phyloP scores from a whole-genome alignment of 2,113 vertebrate genomes.

The Psephotus haematonotus region DNA sequence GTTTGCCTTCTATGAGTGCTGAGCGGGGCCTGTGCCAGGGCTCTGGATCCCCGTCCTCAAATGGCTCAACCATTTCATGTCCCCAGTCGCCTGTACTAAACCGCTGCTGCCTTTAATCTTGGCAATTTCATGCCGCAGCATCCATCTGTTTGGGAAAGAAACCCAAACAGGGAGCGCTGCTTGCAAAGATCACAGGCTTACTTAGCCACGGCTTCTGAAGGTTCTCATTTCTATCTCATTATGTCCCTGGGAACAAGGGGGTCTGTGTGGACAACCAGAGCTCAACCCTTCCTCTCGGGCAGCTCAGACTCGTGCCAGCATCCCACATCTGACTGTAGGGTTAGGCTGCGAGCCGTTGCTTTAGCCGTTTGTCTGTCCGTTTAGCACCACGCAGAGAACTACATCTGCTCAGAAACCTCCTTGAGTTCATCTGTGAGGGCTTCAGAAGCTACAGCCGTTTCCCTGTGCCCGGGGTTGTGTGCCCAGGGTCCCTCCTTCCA shows the following conservation, averaged over 20 bases:
- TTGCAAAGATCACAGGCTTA: neutral
- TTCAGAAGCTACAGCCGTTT: neutral
- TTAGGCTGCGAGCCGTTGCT: accelerated
- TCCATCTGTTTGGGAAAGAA: constrained; percentile 37
- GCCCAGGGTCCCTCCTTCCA: too few species aligned
- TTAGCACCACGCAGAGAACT: neutral
- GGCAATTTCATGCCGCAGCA: neutral
- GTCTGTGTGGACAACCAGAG: neutral
- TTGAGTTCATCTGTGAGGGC: neutral
- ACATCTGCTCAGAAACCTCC: neutral
- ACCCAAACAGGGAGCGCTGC: neutral
- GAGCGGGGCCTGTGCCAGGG: neutral
- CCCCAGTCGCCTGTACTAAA: neutral
- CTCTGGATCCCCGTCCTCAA: neutral
- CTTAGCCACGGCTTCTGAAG: neutral
- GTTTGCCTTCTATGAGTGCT: neutral
- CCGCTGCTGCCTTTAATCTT: neutral
- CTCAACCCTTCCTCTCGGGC: neutral
- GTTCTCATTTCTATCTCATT: neutral
- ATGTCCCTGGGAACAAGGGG: neutral
- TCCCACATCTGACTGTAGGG: neutral
- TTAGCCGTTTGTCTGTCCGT: neutral
- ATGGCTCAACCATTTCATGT: neutral
- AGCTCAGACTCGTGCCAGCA: neutral
- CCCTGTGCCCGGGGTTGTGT: neutral